Evolutionary conservation across 2,113 vertebrate genomes (phyloP).

Genomic region (Aix galericulata): DNA sequence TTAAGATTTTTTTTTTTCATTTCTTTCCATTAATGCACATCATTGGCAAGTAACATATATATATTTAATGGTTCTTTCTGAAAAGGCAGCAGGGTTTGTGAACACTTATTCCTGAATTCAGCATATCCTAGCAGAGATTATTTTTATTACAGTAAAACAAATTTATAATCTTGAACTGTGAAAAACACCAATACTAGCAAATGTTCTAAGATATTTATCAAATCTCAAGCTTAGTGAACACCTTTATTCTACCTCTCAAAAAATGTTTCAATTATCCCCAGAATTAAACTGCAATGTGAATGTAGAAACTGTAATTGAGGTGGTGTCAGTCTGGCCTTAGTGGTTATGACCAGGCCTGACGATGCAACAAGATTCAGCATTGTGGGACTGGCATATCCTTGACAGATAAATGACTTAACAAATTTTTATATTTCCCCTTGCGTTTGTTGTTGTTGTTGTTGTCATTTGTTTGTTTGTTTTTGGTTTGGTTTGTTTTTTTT

Average conservation of each 20-base stretch:
- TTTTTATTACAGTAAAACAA: not conserved
- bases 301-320: not conserved
- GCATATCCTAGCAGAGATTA: not conserved
- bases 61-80: no score
- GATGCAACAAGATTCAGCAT: not conserved
- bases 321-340: not conserved
- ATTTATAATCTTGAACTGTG: not conserved
- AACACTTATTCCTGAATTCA: not conserved
- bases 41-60: no score
- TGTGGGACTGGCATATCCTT: fast-evolving
- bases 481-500: no score
- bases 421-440: not conserved
- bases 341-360: not conserved
- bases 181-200: not conserved
- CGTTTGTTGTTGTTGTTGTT: not conserved
- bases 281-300: not conserved
- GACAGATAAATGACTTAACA: not conserved
- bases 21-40: no score
- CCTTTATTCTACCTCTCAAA: not conserved
- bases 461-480: no score
- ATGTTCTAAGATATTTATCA: fast-evolving
- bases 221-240: not conserved
- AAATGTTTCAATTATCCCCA: not conserved
- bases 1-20: no score
- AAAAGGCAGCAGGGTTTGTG: no score